Base-by-base conservation (phyloP, 2,888 invertebrate genomes). In the Diarsia mendica region DNA sequence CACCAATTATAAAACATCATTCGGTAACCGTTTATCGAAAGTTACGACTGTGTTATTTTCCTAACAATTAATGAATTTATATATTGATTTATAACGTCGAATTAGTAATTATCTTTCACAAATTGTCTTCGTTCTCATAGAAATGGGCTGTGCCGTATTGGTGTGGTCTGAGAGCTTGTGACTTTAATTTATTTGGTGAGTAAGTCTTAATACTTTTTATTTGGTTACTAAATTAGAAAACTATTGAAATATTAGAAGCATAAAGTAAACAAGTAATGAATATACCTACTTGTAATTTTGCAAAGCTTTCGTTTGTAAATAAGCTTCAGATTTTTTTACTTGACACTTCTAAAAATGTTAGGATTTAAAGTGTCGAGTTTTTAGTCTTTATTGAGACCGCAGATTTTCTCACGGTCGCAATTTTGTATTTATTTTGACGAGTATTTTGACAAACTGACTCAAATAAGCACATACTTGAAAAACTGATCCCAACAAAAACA, bases 51-150 rank as follows among this genome's bases (percentile, higher is more conserved):
- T 86, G 84, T 86, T 87, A 86, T 80, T 86, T 86, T 84, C 78
- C 72, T 82, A 82, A 85, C 83, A 86, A 87, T 89, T 89, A 90
- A 89, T 87, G 85, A 86, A 80, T 85, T 86, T 78, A 75, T 76
- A 73, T 86, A 86, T 84, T 89, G 89, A 90, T 90, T 89, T 89
- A 90, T 86, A 79, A 82, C 82, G 11, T 71, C 58, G 69, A 72
- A 77, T 85, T 83, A 72, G 74, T 89, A 88, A 88, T 88, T 85
- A 89, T 87, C 79, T 86, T 77, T 81, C 75, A 75, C 66, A 80
- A 80, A 80, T 79, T 77, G 53, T 85, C 61, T 80, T 55, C 69
- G 79, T 81, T 87, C 87, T 85, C 77, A 85, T 77, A 75, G 73
- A 68, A 55, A 65, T 69, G 28, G 23, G 15, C n/a, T 65, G 68